Percentiles rank a stretch among this genome's conserved stretches.
Conservation (phyloP, 2,113 vertebrate genomes). For the Embiotoca jacksoni region DNA sequence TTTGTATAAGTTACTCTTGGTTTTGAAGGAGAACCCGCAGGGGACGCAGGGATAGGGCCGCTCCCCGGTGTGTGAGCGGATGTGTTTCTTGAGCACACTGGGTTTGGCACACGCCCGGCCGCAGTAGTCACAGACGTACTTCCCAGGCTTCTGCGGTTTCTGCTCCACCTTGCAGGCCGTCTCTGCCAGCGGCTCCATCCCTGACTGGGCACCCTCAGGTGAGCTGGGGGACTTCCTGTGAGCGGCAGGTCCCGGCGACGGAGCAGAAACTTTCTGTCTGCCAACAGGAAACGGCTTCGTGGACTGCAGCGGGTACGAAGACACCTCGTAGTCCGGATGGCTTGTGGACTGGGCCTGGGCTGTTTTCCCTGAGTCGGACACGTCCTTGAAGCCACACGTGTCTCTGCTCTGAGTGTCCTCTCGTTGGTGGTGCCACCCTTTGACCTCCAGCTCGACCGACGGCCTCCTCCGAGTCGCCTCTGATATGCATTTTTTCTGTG, state of each 20-base stretch:
- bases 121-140: slow-evolving; percentile 98
- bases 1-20: slow-evolving; percentile 99
- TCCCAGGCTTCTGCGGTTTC: slow-evolving; percentile 96
- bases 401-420: slow-evolving; percentile 85
- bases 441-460: slow-evolving; percentile 86
- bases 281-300: slow-evolving; percentile 77
- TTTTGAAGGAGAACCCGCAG: slow-evolving; percentile 99
- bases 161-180: slow-evolving; percentile 91
- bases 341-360: slow-evolving; percentile 70
- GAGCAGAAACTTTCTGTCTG: slow-evolving; percentile 86
- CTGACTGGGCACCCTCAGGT: slow-evolving; percentile 89
- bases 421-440: slow-evolving; percentile 83
- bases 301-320: slow-evolving; percentile 53
- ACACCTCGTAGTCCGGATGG: slow-evolving; percentile 72
- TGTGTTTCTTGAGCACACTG: slow-evolving; percentile 98
- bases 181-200: slow-evolving; percentile 87
- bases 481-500: slow-evolving; percentile 86
- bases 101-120: slow-evolving; percentile 99
- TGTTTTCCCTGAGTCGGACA: slow-evolving; percentile 89
- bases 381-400: slow-evolving; percentile 82
- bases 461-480: slow-evolving; percentile 88
- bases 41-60: slow-evolving; percentile 96
- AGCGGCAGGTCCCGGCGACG: slow-evolving; percentile 84
- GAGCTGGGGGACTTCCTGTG: slow-evolving; percentile 89
- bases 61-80: slow-evolving; percentile 97